These are phyloP conservation scores for Cecropterus lyciades DNA, from an alignment of 1,140 invertebrate genomes.

Conservation along the genomic window DNA sequence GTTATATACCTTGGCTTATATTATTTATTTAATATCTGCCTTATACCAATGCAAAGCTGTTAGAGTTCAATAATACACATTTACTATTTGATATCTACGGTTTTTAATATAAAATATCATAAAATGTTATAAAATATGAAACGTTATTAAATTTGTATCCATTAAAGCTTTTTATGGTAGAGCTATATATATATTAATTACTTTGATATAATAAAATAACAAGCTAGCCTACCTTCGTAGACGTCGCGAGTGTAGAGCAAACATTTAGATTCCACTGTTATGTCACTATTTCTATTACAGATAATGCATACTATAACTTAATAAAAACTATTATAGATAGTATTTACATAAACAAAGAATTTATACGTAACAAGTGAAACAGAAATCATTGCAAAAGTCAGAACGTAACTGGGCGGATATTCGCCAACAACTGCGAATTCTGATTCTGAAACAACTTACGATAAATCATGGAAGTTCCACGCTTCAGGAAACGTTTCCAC, in stretches of 20 bases:
- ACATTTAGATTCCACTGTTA: conserved; percentile 62
- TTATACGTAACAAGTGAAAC: not conserved
- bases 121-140: too few relatives aligned
- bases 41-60: too few relatives aligned
- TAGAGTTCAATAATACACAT: too few relatives aligned
- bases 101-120: too few relatives aligned
- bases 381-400: conserved; percentile 10
- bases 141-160: too few relatives aligned
- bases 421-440: conserved; percentile 59
- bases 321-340: not conserved
- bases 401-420: conserved; percentile 45
- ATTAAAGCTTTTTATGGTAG: too few relatives aligned
- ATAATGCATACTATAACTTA: not conserved
- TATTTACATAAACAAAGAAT: not conserved
- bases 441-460: conserved; percentile 43
- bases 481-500: conserved; percentile 59
- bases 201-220: too few relatives aligned
- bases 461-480: conserved; percentile 46
- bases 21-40: too few relatives aligned
- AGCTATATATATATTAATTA: not conserved
- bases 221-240: conserved; percentile 61
- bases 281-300: not conserved
- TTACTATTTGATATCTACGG: too few relatives aligned
- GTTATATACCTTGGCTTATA: too few relatives aligned
- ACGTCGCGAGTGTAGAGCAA: conserved; percentile 63